A percentile compares a stretch with the other conserved stretches of the same genome.
Evolutionary conservation across 2,797 vertebrate species (phyloP).

Genomic region (Euphonia xanthogaster): DNA sequence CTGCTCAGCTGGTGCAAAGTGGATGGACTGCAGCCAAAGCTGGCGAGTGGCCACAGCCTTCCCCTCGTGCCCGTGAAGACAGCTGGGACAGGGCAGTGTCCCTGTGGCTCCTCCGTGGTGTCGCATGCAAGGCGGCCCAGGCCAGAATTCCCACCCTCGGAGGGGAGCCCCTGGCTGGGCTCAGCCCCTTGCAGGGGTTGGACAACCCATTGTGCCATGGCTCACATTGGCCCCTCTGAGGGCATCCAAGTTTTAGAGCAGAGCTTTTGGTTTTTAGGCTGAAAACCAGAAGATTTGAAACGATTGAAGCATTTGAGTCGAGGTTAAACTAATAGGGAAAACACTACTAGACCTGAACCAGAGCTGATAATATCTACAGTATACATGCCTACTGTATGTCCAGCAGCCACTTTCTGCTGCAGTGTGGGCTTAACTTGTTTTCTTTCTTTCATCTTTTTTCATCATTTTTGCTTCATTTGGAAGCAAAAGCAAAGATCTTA

Average conservation of each 20-base stretch:
- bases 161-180: neutral
- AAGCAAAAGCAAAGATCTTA: neutral
- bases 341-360: neutral
- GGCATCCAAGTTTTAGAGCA: neutral
- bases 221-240: neutral
- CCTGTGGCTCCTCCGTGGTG: fast-evolving
- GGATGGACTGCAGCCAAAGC: conserved; percentile 17
- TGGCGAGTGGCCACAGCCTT: neutral
- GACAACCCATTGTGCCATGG: fast-evolving
- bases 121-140: fast-evolving
- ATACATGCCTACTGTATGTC: neutral
- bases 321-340: neutral
- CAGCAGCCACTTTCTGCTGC: neutral
- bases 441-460: neutral
- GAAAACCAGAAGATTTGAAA: neutral
- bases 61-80: fast-evolving
- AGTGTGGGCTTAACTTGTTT: neutral
- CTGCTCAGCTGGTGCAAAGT: conserved; percentile 32
- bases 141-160: neutral
- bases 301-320: neutral
- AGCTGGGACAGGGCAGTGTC: neutral
- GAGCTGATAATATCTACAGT: neutral
- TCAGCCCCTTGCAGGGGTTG: fast-evolving
- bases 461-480: neutral
- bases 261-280: neutral